Base-by-base conservation (phyloP, 1,140 invertebrate species). In the Psix sp. region DNA sequence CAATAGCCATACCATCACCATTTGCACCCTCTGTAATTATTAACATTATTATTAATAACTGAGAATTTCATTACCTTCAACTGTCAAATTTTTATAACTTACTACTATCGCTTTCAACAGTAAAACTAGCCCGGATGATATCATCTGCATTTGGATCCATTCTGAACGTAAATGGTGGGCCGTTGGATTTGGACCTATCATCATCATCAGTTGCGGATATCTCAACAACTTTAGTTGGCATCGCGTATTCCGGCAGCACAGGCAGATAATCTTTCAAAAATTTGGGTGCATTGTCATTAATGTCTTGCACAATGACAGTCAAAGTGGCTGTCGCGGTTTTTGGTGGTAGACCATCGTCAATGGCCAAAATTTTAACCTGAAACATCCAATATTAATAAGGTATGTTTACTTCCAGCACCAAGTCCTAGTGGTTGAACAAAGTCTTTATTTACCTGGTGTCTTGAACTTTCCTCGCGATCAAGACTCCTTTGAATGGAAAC, bases 241-340 rank as follows among this genome's bases (percentile, higher is more conserved):
- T 91, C 33, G 94, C 91, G 83, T 97, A 95, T 85, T 98, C 96
- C 0, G 94, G 94, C 42, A 98, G 89, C 6, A 98, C 94, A 0
- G 97, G 96, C 40, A 95, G 90, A 82, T 98, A 98, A 80, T 97
- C 95, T 82, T 96, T 94, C 1, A 95, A 88, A 87, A 97, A 96
- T 66, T 93, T 94, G 0, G 96, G 96, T 0, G 94, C 93, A 84
- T 95, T 98, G 80, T 99, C 98, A 84, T 99, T 99, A 51, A 99
- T 96, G 79, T 99, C 97, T 82, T 95, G 94, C 0, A 99, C 96
- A 60, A 96, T 95, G 0, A 99, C 95, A 0, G 95, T 96, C 11
- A 99, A 88, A 1, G 96, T 98, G 0, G 96, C 97, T 1, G 96
- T 98, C 2, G 97, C 96, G 3, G 96, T 99, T 87, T 96, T 95